phyloP scores from a whole-genome alignment of 2,888 invertebrate species.

The Nephrotoma flavescens region DNA sequence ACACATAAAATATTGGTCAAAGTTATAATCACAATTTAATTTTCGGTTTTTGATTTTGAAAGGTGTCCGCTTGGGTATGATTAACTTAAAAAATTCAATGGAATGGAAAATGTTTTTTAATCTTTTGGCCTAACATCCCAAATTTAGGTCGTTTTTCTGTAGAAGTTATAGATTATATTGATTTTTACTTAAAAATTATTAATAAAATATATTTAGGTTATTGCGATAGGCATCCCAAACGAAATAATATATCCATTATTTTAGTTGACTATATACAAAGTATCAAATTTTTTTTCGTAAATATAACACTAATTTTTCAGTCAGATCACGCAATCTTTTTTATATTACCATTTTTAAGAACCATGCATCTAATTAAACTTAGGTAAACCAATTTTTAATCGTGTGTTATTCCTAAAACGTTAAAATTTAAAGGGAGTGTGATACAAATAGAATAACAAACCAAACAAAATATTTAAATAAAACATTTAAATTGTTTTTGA shows the following conservation, averaged over 20 bases:
- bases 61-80: not conserved
- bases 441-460: not conserved
- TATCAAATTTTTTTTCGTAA: too few species aligned
- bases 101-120: not conserved
- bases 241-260: too few species aligned
- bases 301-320: too few species aligned
- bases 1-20: not conserved
- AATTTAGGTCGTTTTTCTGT: not conserved
- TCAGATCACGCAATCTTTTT: too few species aligned
- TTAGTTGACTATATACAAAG: too few species aligned
- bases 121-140: not conserved
- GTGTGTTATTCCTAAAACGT: not conserved
- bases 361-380: not conserved
- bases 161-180: not conserved
- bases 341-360: too few species aligned
- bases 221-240: not conserved
- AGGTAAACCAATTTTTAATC: too few species aligned
- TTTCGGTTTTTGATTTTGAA: not conserved
- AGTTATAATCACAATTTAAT: not conserved
- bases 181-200: not conserved
- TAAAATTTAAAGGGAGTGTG: not conserved
- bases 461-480: not conserved
- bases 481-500: not conserved
- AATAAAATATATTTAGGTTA: not conserved
- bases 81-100: not conserved